Base-by-base conservation (phyloP, 2,888 invertebrate species). In the Dione juno region DNA sequence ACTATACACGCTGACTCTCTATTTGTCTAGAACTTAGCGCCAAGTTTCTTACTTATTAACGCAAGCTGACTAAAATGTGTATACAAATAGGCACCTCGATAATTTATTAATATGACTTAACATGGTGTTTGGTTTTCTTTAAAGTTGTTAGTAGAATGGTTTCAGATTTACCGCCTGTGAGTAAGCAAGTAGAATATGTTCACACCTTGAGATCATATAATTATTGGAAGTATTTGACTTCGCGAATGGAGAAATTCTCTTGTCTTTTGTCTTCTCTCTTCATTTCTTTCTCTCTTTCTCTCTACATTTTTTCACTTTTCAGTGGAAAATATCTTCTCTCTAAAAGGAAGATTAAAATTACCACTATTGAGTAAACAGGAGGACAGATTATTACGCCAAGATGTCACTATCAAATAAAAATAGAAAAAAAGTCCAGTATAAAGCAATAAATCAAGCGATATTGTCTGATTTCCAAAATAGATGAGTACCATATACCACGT, bases 21-120 rank as follows among this genome's bases (percentile, higher is more conserved):
- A 79, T 89, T 89, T 84, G 78, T 80, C 73, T 67, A 82, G 80
- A 78, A 86, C 84, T 89, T 88, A 88, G 81, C 85, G 78, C 77
- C 70, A 74, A 86, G 86, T 88, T 88, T 88, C 85, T 82, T 79
- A 76, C 74, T 83, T 76, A 83, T 89, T 90, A 90, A 81, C 85
- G 80, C 77, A 75, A 75, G 77, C 74, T 78, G 81, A 85, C 89
- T 89, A 89, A 89, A 88, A 88, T 81, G 78, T 81, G 76, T 79
- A 78, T 78, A 77, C 82, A 86, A 87, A 88, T 82, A 70, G 76
- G 77, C 75, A 75, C 80, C 74, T 76, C 78, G 84, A 85, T 89
- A 86, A 88, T 88, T 86, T 86, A 86, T 88, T 87, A 85, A 85
- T 86, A 87, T 79, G 79, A 83, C 81, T 82, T 84, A 85, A 84